These are phyloP conservation scores for Ennomos fuscantarius DNA, from an alignment of 2,888 invertebrate species.

Conservation along the genomic window DNA sequence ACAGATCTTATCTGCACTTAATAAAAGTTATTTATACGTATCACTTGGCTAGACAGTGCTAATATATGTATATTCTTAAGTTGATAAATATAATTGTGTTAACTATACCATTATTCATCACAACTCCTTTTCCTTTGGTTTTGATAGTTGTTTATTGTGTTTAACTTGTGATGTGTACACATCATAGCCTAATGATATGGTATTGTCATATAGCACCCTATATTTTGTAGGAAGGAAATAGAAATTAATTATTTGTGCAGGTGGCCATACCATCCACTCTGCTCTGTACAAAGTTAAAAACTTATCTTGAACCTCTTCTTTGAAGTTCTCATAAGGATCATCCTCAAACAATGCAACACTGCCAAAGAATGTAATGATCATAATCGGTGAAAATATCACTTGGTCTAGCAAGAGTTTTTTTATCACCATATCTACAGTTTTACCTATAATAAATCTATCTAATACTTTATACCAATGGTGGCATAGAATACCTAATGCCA, in stretches of 20 bases:
- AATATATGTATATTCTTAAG: conserved; percentile 13
- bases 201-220: conserved; percentile 95
- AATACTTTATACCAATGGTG: conserved; percentile 95
- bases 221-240: conserved; percentile 93
- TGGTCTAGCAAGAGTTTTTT: conserved; percentile 95
- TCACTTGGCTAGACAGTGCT: conserved; percentile 25
- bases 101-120: conserved; percentile 12
- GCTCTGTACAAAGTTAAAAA: conserved; percentile 92
- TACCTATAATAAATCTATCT: conserved; percentile 90
- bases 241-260: conserved; percentile 97
- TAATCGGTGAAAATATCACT: conserved; percentile 93
- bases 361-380: conserved; percentile 92
- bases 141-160: conserved; percentile 73
- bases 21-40: conserved; percentile 15
- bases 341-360: conserved; percentile 91
- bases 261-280: conserved; percentile 98
- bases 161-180: conserved; percentile 94
- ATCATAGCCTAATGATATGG: conserved; percentile 95
- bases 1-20: conserved; percentile 38
- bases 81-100: conserved; percentile 8
- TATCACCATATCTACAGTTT: conserved; percentile 87
- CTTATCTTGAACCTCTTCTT: conserved; percentile 89
- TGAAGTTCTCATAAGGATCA: conserved; percentile 86
- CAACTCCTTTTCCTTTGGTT: conserved; percentile 14
- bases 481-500: conserved; percentile 91